phyloP scores from a whole-genome alignment of 2,797 vertebrate species.

The Crocodylus rhombifer region DNA sequence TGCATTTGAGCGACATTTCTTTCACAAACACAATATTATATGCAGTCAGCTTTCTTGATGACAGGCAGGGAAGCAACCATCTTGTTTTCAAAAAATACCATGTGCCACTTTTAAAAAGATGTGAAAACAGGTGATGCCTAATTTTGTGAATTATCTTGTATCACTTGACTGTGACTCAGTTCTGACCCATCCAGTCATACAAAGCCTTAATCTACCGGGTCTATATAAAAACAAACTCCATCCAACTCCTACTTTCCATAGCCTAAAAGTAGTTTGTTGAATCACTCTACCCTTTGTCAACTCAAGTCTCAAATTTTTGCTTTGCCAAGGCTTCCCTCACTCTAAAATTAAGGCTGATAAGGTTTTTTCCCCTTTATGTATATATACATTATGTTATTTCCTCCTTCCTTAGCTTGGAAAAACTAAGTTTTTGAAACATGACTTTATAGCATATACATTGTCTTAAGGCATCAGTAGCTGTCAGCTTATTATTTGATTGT shows the following conservation, averaged over 20 bases:
- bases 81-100: conserved; percentile 1
- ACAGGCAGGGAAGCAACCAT: background rate
- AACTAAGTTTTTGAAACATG: background rate
- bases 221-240: too few relatives aligned
- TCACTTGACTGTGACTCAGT: background rate
- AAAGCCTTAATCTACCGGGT: too few relatives aligned
- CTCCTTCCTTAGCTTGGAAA: background rate
- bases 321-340: background rate
- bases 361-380: background rate
- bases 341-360: background rate
- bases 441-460: background rate
- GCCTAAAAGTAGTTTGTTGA: background rate
- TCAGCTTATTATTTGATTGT: conserved; percentile 3
- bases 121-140: background rate
- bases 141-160: background rate
- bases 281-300: background rate
- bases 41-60: background rate
- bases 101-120: background rate
- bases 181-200: too few relatives aligned
- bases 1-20: background rate
- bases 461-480: background rate
- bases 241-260: background rate
- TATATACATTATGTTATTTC: rapidly evolving
- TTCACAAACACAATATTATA: conserved; percentile 38
- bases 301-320: background rate